Base-by-base conservation (phyloP, 1,140 invertebrate genomes). In the Hyles euphorbiae region DNA sequence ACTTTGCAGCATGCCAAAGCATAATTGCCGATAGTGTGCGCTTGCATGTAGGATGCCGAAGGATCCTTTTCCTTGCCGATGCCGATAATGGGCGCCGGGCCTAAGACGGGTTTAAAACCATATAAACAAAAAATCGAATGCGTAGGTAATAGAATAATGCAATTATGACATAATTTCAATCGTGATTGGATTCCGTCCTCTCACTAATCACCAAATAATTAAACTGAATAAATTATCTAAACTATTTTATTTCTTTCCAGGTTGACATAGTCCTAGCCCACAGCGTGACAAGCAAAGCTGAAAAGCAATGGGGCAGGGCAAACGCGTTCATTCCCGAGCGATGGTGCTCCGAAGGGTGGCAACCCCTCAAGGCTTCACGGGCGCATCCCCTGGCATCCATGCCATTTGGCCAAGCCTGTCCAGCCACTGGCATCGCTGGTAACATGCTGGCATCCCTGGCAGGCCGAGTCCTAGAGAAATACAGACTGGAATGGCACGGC, bases 241-340 rank as follows among this genome's bases (percentile, higher is more conserved):
- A 48, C 5, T 5, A 11, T 43, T 32, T 45, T 36, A 50, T 48
- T 61, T 50, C 34, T 45, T 68, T 63, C 5, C 72, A 88, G 85
- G 81, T 85, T 0, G 85, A 88, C 60, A 87, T 88, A 70, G 82
- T 88, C 22, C 73, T 88, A 5, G 83, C 83, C 0, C 85, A 88
- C 36, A 77, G 77, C 0, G 77, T 88, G 0, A 71, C 78, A n/a
- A 81, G 81, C 61, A 87, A 80, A 62, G 68, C 67, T 0, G 83
- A 88, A 12, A 64, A 70, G 9, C 71, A 88, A 57, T 88, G 78
- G 78, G 76, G 82, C 3, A 61, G 85, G 33, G 72, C 81, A 0
- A 75, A 81, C 3, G 77, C 78, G 3, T 88, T 88, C 60, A 76
- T 87, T 2, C 83, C 85, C 0, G 85, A 88, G 9, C 73, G 85